Evolutionary conservation across 2,888 invertebrate genomes (phyloP), one percentile per base, ranked within the genome.

Genomic region (Brachypterus glaber): DNA sequence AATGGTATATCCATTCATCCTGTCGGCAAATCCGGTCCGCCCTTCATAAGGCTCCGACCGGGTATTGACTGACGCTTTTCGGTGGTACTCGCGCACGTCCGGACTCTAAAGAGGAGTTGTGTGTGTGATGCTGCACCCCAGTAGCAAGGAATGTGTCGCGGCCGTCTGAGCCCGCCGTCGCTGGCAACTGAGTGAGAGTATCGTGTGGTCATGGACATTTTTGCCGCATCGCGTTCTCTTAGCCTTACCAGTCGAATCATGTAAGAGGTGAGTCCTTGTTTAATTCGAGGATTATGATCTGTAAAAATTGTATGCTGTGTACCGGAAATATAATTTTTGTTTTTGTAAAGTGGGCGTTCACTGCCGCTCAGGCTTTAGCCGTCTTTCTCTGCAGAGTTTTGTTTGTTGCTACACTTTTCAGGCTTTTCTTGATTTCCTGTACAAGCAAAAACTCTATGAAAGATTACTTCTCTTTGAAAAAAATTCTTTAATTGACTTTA

Each of bases 41-140:
- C 58, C 56, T 54, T 50, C 51, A 47, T 51, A 57, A 54, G 45
- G 41, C 47, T 43, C 51, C 57, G 55, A 54, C 54, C 55, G 51
- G 56, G 57, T 62, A 62, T 62, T 60, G 62, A 62, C 62, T 61
- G 54, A 47, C 45, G 42, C 48, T 44, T 52, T 54, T 61, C 61
- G 61, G 57, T 35, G 46, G 50, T 45, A 33, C 43, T 58, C 59
- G 59, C 52, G 48, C 47, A 43, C 45, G 45, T 52, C 52, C 58
- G 58, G 44, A 41, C 49, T 45, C 55, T 53, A 54, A 55, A 56
- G 55, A 51, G 55, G 21, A 5, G 9, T 5, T 21, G 5, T 21
- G 21, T 5, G 48, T 53, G 58, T 58, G 61, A 58, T 59, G 59
- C 61, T 59, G 59, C 60, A 58, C 58, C 59, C 58, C 59, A 60